Conservation (phyloP, 2,888 invertebrate species). For the Cotesia congregata region DNA sequence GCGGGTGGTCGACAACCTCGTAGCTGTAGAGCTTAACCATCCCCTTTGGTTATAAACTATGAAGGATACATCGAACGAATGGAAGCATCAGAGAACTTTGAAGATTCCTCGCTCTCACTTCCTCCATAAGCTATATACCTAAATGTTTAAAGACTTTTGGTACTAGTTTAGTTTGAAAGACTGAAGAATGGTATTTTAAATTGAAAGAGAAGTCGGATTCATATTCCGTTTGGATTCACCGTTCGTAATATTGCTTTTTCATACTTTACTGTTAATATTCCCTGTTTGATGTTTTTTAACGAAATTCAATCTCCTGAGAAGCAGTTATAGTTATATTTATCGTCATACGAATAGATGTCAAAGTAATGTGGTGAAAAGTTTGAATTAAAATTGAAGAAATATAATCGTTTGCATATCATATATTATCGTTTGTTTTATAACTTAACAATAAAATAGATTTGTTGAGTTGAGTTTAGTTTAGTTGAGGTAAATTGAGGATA, state of each 20-base stretch:
- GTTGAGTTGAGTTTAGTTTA: background rate
- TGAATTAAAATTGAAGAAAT: constrained; percentile 35
- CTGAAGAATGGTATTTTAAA: constrained; percentile 36
- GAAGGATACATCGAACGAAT: constrained; percentile 23
- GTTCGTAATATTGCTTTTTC: background rate
- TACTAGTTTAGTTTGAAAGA: constrained; percentile 20
- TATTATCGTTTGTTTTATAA: background rate
- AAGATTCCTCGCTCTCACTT: constrained; percentile 13
- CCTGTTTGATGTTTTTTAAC: constrained; percentile 31
- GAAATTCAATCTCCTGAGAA: background rate
- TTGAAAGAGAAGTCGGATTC: constrained; percentile 38
- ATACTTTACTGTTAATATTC: constrained; percentile 20
- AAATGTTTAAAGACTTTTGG: constrained; percentile 22
- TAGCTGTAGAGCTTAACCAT: constrained; percentile 17
- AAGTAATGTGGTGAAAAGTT: background rate
- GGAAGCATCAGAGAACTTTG: constrained; percentile 25
- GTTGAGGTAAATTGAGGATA: background rate
- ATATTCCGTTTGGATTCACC: constrained; percentile 19
- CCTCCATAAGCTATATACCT: background rate
- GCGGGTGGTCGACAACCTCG: constrained; percentile 21
- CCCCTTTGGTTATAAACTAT: constrained; percentile 22
- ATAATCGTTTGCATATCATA: background rate
- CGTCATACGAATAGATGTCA: background rate
- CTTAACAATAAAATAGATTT: background rate
- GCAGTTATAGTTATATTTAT: background rate